Percentiles rank a stretch among this genome's conserved stretches.
Evolutionary conservation across 2,888 invertebrate genomes (phyloP).

Genomic region (Drosophila neoperkinsi): DNA sequence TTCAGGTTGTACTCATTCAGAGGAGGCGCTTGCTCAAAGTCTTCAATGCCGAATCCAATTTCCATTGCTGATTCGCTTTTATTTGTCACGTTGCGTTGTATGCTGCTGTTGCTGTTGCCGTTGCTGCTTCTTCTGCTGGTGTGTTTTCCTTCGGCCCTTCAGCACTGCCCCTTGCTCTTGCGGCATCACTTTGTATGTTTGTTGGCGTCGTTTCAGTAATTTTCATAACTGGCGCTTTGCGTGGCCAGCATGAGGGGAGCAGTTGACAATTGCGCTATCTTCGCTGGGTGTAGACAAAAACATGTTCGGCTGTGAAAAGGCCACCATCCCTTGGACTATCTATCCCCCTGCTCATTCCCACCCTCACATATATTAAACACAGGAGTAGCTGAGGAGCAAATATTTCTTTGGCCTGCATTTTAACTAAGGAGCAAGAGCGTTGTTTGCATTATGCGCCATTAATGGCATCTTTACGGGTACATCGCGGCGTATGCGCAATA

Average conservation of each 20-base stretch:
- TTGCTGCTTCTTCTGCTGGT: constrained; percentile 31
- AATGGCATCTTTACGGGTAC: constrained; percentile 57
- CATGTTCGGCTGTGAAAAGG: constrained; percentile 64
- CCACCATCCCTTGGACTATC: constrained; percentile 18
- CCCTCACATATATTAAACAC: constrained; percentile 43
- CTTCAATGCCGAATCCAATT: constrained; percentile 27
- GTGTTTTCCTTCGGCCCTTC: constrained; percentile 30
- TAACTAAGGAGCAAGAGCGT: constrained; percentile 47
- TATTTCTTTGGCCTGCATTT: constrained; percentile 63
- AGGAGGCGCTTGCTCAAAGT: constrained; percentile 43
- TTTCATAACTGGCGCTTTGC: constrained; percentile 75
- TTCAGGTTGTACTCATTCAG: not conserved
- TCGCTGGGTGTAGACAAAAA: constrained; percentile 70
- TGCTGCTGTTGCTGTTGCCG: constrained; percentile 49
- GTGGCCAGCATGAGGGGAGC: constrained; percentile 31
- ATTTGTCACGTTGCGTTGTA: constrained; percentile 70
- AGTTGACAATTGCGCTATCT: constrained; percentile 65
- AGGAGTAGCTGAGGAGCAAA: constrained; percentile 38
- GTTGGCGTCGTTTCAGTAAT: constrained; percentile 78
- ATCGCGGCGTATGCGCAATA: constrained; percentile 35
- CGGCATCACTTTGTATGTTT: constrained; percentile 50
- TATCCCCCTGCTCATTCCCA: not conserved
- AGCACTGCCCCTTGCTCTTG: not conserved
- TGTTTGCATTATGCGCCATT: constrained; percentile 71
- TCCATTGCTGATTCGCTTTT: constrained; percentile 53